Conservation (phyloP, 2,797 vertebrate genomes). For the Anguilla pacifica region DNA sequence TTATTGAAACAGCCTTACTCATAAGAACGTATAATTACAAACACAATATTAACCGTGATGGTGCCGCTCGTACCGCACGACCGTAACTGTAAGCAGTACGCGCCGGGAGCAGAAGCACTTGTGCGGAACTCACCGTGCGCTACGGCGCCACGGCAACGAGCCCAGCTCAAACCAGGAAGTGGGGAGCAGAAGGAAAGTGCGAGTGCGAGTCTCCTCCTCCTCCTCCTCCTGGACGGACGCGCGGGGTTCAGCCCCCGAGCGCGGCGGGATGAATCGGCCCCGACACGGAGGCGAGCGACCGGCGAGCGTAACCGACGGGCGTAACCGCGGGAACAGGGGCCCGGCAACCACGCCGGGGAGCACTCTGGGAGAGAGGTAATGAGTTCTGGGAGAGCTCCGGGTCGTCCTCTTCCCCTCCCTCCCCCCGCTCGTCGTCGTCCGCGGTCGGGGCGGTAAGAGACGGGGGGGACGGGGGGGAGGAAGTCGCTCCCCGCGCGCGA, state of each 20-base stretch:
- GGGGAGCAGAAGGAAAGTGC: not conserved
- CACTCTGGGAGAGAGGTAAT: constrained; percentile 63
- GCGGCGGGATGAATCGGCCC: constrained; percentile 58
- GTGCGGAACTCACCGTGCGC: not conserved
- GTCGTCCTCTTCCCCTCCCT: constrained; percentile 54
- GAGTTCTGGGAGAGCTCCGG: constrained; percentile 58
- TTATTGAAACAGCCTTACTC: no score
- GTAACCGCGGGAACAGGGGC: constrained; percentile 46
- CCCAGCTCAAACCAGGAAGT: not conserved
- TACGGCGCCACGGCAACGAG: not conserved
- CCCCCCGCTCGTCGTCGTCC: constrained; percentile 28
- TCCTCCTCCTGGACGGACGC: not conserved
- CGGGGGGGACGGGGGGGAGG: no score
- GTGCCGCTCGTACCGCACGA: no score
- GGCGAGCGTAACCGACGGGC: constrained; percentile 48
- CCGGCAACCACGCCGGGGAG: constrained; percentile 44
- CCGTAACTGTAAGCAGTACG: not conserved
- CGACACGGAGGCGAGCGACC: constrained; percentile 57
- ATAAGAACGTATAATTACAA: not conserved
- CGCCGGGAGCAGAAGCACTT: not conserved
- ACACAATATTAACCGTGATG: not conserved
- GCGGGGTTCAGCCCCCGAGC: constrained; percentile 54
- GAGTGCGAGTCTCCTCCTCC: not conserved
- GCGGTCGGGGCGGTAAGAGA: not conserved
- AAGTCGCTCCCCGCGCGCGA: constrained; percentile 39